These are phyloP conservation scores for Callaeas wilsoni DNA, from an alignment of 2,113 vertebrate species.

Conservation along the genomic window DNA sequence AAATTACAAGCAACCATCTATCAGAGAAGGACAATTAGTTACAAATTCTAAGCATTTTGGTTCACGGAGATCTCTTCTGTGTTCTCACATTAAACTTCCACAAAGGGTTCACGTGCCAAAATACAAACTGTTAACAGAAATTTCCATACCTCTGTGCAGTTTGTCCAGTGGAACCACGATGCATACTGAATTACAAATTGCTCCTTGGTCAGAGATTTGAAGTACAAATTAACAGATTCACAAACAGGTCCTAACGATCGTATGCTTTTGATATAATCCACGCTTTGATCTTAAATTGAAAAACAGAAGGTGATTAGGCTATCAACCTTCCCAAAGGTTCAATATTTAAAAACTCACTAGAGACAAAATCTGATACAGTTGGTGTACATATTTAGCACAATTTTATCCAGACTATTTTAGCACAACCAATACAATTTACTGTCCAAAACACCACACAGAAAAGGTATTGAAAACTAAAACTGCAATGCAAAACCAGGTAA, in stretches of 20 bases:
- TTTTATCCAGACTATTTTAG: not conserved
- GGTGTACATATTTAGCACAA: not conserved
- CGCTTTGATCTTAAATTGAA: constrained; percentile 39
- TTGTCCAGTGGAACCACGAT: constrained; percentile 71
- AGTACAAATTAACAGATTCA: constrained; percentile 61
- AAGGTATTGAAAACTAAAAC: not conserved
- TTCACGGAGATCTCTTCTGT: not conserved
- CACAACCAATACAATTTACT: not conserved
- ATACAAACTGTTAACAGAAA: not conserved
- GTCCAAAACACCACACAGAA: not conserved
- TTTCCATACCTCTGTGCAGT: constrained; percentile 67
- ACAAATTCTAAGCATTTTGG: not conserved
- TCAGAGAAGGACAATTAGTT: not conserved
- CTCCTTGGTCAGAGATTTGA: constrained; percentile 53
- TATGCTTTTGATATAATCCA: constrained; percentile 71
- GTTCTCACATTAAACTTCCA: not conserved
- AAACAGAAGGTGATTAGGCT: not conserved
- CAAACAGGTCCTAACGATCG: constrained; percentile 72
- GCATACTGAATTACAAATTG: constrained; percentile 61
- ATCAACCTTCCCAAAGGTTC: not conserved
- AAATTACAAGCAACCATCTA: not conserved
- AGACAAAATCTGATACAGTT: not conserved
- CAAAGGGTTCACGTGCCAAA: not conserved
- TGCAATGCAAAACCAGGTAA: not conserved
- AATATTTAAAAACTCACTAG: not conserved